Evolutionary conservation across 2,888 invertebrate species (phyloP).

Genomic region (Athalia circularis): DNA sequence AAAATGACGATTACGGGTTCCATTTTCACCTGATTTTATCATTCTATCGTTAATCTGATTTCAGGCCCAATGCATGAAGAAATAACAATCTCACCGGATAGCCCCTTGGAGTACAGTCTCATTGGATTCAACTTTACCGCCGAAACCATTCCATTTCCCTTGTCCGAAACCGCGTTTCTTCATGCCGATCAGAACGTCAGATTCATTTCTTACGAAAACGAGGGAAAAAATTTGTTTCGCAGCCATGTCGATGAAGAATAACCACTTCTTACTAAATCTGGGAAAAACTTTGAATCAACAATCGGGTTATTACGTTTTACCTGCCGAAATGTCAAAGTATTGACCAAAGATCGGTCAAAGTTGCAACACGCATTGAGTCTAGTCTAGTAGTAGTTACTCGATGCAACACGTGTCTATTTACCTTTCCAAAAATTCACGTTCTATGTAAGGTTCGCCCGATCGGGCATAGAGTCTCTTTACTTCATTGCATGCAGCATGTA

Average conservation of each 20-base stretch:
- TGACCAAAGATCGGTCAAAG: too few species aligned
- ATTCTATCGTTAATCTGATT: background rate
- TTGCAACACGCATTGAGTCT: conserved; percentile 26
- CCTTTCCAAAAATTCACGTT: background rate
- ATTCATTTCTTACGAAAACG: conserved; percentile 73
- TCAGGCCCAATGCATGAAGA: background rate
- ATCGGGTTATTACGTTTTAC: background rate
- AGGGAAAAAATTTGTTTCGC: conserved; percentile 72
- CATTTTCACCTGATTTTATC: background rate
- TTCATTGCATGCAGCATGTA: background rate
- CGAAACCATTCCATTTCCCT: conserved; percentile 88
- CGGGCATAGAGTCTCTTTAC: background rate
- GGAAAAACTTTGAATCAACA: background rate
- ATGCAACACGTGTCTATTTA: too few species aligned
- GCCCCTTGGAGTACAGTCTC: conserved; percentile 81
- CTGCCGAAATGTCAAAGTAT: conserved; percentile 37
- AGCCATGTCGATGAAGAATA: background rate
- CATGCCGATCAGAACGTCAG: conserved; percentile 79
- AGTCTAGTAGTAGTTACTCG: background rate
- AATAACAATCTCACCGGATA: conserved; percentile 73
- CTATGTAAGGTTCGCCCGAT: background rate
- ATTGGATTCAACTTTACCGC: conserved; percentile 83
- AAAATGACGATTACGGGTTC: background rate
- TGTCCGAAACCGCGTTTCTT: conserved; percentile 85
- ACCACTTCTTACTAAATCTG: background rate